These are phyloP conservation scores for Oplegnathus fasciatus DNA, from an alignment of 2,113 vertebrate species.

Conservation along the genomic window DNA sequence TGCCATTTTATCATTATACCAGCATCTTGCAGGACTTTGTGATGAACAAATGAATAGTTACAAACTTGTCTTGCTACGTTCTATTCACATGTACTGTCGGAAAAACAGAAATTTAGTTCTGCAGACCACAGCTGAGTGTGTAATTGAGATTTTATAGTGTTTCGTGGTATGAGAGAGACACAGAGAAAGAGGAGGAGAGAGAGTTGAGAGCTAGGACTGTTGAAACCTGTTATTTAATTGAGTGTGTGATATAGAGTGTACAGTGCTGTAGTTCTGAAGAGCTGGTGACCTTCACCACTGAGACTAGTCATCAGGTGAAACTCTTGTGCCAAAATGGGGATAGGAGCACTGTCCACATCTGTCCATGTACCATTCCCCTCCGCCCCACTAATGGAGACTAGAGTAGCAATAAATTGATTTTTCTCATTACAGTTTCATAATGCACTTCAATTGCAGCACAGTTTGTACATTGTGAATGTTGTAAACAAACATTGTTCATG, in stretches of 20 bases:
- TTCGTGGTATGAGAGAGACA: slow-evolving; percentile 35
- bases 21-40: slow-evolving; percentile 19
- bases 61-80: slow-evolving; percentile 23
- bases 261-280: slow-evolving; percentile 65
- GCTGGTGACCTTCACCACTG: slow-evolving; percentile 72
- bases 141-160: slow-evolving; percentile 69
- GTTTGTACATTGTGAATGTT: slow-evolving; percentile 30
- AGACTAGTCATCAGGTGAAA: slow-evolving; percentile 62
- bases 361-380: slow-evolving; percentile 4
- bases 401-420: slow-evolving; percentile 55
- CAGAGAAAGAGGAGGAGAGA: slow-evolving; percentile 25
- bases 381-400: slow-evolving; percentile 46
- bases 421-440: slow-evolving; percentile 51
- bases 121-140: slow-evolving; percentile 48
- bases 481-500: slow-evolving; percentile 52
- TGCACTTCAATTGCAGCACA: slow-evolving; percentile 49
- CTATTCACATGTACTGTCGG: slow-evolving; percentile 38
- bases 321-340: slow-evolving; percentile 53
- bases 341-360: slow-evolving; percentile 21
- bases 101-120: slow-evolving; percentile 56
- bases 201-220: slow-evolving; percentile 36
- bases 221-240: slow-evolving; percentile 74
- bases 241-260: slow-evolving; percentile 67
- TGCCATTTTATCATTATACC: slow-evolving; percentile 28
- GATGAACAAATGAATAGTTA: slow-evolving; percentile 38